These are phyloP conservation scores for Brienomyrus brachyistius DNA, from an alignment of 2,113 vertebrate species.

Conservation along the genomic window DNA sequence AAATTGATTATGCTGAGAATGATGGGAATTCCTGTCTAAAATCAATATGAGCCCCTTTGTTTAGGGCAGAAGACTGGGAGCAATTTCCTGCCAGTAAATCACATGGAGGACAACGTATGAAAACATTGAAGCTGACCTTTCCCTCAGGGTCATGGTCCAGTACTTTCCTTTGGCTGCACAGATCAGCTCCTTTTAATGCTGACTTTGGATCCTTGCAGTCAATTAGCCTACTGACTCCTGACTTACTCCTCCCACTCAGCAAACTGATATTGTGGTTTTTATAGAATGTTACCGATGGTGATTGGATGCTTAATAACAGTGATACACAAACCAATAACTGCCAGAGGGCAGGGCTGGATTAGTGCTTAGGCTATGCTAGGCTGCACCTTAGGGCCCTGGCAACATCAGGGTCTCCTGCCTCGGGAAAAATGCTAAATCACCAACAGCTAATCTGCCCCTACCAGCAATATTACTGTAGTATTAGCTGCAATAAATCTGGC, in stretches of 20 bases:
- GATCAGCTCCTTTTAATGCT: neutral
- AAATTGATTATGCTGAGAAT: neutral
- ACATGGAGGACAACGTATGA: neutral
- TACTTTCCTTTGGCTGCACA: neutral
- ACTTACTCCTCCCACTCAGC: neutral
- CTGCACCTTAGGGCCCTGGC: neutral
- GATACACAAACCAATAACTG: neutral
- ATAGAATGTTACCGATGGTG: neutral
- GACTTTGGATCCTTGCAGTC: neutral
- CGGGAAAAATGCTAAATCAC: neutral
- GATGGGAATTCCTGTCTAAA: slow-evolving; percentile 1
- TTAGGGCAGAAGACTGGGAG: neutral
- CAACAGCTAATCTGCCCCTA: neutral
- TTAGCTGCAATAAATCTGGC: neutral
- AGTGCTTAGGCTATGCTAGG: neutral
- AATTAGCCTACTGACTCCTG: neutral
- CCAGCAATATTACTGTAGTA: neutral
- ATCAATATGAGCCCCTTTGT: neutral
- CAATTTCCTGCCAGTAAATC: slow-evolving; percentile 4
- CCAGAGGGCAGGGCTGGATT: neutral
- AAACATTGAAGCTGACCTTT: neutral
- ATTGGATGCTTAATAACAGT: neutral
- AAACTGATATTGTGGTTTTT: neutral
- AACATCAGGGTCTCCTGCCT: neutral
- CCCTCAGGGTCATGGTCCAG: neutral